These are phyloP conservation scores for Mastomys natalensis DNA, from an alignment of 2,113 vertebrate species.

Conservation along the genomic window DNA sequence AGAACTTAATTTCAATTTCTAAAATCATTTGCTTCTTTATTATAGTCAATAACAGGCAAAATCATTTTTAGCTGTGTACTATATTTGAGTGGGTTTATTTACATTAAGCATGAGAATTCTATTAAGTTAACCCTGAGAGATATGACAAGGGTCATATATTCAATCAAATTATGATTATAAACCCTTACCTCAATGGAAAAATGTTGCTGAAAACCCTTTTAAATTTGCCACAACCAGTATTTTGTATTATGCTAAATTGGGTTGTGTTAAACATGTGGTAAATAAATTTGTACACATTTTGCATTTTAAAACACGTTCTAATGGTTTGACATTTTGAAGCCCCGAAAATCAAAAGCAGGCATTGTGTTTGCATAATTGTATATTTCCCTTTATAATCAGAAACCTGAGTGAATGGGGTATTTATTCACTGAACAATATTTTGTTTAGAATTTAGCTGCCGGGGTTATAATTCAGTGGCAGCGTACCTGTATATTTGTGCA, in stretches of 20 bases:
- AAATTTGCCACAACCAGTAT: constrained; percentile 48
- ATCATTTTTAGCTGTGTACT: constrained; percentile 14
- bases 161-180: constrained; percentile 59
- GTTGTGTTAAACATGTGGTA: constrained; percentile 44
- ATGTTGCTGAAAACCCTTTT: constrained; percentile 57
- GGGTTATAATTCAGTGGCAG: not conserved
- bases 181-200: constrained; percentile 53
- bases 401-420: constrained; percentile 17
- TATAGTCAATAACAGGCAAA: constrained; percentile 53
- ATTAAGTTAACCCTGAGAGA: constrained; percentile 64
- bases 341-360: not conserved
- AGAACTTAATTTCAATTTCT: constrained; percentile 64
- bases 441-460: not conserved
- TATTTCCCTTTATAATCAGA: constrained; percentile 53
- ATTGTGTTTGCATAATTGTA: constrained; percentile 53
- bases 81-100: constrained; percentile 54
- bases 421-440: constrained; percentile 6
- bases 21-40: constrained; percentile 57
- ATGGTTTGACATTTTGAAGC: constrained; percentile 65
- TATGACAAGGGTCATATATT: constrained; percentile 60
- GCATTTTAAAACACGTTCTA: constrained; percentile 59
- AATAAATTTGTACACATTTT: constrained; percentile 47
- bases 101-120: constrained; percentile 60
- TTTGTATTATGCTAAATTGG: constrained; percentile 56
- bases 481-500: not conserved